phyloP scores from a whole-genome alignment of 2,113 vertebrate species.

The Phyllopteryx taeniolatus region DNA sequence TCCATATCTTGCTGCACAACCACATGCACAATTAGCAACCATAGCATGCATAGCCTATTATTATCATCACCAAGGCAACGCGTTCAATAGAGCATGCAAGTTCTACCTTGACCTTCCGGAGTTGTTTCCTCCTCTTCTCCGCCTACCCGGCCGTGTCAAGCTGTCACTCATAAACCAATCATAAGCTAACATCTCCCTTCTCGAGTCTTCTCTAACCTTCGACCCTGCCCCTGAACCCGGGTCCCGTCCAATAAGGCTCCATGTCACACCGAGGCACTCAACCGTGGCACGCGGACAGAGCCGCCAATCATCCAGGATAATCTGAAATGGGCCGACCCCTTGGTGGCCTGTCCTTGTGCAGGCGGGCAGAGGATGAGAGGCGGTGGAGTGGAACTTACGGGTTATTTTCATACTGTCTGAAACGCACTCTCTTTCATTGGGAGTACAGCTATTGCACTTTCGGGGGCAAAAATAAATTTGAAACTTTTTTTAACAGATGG shows the following conservation, averaged over 20 bases:
- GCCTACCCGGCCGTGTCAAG: slow-evolving; percentile 35
- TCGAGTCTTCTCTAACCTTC: slow-evolving; percentile 45
- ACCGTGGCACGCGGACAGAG: slow-evolving; percentile 49
- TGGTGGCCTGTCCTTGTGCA: slow-evolving; percentile 51
- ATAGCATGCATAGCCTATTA: not conserved
- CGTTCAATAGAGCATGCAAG: slow-evolving; percentile 16
- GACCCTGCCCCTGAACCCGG: slow-evolving; percentile 56
- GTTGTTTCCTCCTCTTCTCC: slow-evolving; percentile 13
- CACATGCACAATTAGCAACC: not conserved
- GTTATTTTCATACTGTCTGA: slow-evolving; percentile 29
- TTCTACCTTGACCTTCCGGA: slow-evolving; percentile 42
- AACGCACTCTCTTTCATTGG: not conserved
- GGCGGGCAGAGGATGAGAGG: slow-evolving; percentile 39
- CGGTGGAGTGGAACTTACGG: slow-evolving; percentile 45
- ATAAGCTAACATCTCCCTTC: slow-evolving; percentile 59
- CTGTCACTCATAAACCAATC: slow-evolving; percentile 71
- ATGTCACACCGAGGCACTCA: slow-evolving; percentile 45
- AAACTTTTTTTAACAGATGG: not conserved
- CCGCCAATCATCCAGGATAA: slow-evolving; percentile 66
- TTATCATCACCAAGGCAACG: slow-evolving; percentile 6
- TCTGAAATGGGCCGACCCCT: slow-evolving; percentile 60
- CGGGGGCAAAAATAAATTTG: not conserved
- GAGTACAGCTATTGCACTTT: not conserved
- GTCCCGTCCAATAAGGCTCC: slow-evolving; percentile 60
- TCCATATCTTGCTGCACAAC: not conserved